Evolutionary conservation across 2,113 vertebrate genomes (phyloP).

Genomic region (Eurypyga helias): DNA sequence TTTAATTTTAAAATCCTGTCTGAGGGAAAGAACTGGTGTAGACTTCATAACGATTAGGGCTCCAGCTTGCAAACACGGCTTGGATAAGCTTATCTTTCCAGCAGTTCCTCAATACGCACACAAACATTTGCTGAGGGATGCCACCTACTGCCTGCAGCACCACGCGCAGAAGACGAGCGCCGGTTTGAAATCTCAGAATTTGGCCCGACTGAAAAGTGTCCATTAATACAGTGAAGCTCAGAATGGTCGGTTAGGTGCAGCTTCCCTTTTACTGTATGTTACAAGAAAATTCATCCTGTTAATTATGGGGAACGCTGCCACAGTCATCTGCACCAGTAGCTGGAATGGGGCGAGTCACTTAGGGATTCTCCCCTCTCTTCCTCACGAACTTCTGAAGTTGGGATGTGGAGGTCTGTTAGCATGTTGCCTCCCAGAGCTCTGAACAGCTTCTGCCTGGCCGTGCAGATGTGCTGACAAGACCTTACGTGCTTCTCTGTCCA

Average conservation of each 20-base stretch:
- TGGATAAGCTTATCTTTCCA: not conserved
- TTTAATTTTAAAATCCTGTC: not conserved
- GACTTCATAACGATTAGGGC: not conserved
- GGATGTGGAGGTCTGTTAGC: not conserved
- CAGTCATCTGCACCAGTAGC: not conserved
- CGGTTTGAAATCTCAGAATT: not conserved
- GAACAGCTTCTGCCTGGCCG: not conserved
- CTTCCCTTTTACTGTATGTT: not conserved
- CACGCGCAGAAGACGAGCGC: not conserved
- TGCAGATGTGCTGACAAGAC: not conserved
- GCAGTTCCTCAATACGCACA: not conserved
- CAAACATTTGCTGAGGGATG: not conserved
- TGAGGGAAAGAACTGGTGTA: not conserved
- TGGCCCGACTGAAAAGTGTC: not conserved
- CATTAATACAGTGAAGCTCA: fast-evolving
- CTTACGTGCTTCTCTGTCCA: not conserved
- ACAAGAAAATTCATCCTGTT: not conserved
- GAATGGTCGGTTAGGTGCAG: not conserved
- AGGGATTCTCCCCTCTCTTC: not conserved
- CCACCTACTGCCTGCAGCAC: fast-evolving
- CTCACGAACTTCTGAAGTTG: not conserved
- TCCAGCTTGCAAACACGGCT: fast-evolving
- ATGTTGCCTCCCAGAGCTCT: not conserved
- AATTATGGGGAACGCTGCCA: not conserved
- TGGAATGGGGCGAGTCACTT: not conserved